phyloP scores from a whole-genome alignment of 1,140 invertebrate species.

The Sarcophaga peregrina region DNA sequence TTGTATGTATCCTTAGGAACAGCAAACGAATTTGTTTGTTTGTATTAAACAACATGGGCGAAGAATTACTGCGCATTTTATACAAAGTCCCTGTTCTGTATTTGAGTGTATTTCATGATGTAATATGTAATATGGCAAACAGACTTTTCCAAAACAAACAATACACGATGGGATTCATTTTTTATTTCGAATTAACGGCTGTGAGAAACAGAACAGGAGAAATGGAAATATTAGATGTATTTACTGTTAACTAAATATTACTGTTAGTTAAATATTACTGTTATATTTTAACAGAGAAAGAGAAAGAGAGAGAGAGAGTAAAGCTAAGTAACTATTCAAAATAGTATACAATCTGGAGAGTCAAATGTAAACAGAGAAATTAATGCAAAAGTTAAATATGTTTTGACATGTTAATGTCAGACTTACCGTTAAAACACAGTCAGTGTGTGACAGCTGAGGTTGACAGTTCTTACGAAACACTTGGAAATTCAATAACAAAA shows the following conservation, averaged over 20 bases:
- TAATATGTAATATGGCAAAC: too few species aligned
- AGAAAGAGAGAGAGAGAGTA: background rate
- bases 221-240: too few species aligned
- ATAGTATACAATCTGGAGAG: background rate
- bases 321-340: background rate
- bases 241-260: background rate
- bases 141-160: too few species aligned
- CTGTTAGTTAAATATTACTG: background rate
- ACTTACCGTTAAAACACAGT: slow-evolving; percentile 22
- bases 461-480: slow-evolving; percentile 33
- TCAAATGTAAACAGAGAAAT: slow-evolving; percentile 14
- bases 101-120: too few species aligned
- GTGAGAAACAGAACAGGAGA: too few species aligned
- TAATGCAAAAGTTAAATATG: background rate
- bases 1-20: background rate
- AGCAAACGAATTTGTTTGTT: background rate
- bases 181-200: too few species aligned
- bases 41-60: too few species aligned
- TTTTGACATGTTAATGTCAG: slow-evolving; percentile 4
- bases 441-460: slow-evolving; percentile 43
- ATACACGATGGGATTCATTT: too few species aligned
- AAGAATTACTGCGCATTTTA: slow-evolving; percentile 20
- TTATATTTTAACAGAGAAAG: background rate
- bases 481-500: too few species aligned
- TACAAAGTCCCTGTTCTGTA: too few species aligned